These are phyloP conservation scores for Plotosus lineatus DNA, from an alignment of 2,113 vertebrate species.

Conservation along the genomic window DNA sequence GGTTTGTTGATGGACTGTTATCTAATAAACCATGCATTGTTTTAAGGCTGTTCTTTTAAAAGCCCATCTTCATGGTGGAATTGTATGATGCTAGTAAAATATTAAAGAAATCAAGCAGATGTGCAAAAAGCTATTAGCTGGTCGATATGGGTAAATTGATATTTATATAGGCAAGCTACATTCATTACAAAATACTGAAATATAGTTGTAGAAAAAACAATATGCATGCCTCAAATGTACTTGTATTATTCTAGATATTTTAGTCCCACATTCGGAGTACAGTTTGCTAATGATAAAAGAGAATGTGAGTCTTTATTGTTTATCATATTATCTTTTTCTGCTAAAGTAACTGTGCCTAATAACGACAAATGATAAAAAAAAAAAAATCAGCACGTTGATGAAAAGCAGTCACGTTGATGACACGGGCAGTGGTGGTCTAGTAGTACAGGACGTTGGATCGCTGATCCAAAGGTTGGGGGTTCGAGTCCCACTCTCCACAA, in stretches of 20 bases:
- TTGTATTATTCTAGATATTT: too few relatives aligned
- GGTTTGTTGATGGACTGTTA: neutral
- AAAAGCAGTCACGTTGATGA: too few relatives aligned
- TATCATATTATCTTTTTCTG: too few relatives aligned
- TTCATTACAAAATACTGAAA: neutral
- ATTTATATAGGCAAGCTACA: neutral
- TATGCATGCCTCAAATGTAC: neutral
- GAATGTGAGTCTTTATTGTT: neutral
- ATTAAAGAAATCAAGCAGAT: neutral
- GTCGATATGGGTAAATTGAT: neutral
- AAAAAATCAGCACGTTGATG: too few relatives aligned
- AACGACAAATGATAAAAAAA: too few relatives aligned
- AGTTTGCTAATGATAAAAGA: neutral
- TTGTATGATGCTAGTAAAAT: neutral
- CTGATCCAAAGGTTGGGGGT: too few relatives aligned
- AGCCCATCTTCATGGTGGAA: neutral
- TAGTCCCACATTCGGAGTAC: too few relatives aligned
- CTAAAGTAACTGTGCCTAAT: too few relatives aligned
- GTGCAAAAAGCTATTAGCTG: neutral
- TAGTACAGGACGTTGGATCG: too few relatives aligned
- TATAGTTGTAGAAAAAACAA: neutral
- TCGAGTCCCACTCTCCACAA: too few relatives aligned
- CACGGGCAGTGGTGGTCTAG: too few relatives aligned
- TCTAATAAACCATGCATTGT: neutral
- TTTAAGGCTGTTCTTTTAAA: neutral